Conservation (phyloP, 2,888 invertebrate species). For the Chamaedrilus cognettii region DNA sequence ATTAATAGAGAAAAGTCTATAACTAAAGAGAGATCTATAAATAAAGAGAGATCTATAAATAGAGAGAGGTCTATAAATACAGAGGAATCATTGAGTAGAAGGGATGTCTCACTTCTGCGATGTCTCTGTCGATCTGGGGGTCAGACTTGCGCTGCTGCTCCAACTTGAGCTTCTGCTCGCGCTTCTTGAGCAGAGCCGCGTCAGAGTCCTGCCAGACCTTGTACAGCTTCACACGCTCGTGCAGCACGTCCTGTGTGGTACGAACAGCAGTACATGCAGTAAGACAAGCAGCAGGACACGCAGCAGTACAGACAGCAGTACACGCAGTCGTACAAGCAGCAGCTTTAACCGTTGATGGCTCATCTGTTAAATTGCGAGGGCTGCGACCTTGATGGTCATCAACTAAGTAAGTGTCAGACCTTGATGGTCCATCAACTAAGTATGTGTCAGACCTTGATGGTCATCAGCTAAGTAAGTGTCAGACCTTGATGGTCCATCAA, state of each 20-base stretch:
- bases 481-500: no score
- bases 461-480: no score
- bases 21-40: background rate
- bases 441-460: no score
- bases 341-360: no score
- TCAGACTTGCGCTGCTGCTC: slow-evolving; percentile 89
- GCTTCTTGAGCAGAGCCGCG: slow-evolving; percentile 90
- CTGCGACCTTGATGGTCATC: no score
- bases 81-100: background rate
- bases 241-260: slow-evolving; percentile 72
- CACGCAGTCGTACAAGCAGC: no score
- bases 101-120: slow-evolving; percentile 73
- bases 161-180: slow-evolving; percentile 90
- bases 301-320: no score
- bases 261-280: no score
- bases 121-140: slow-evolving; percentile 85
- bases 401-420: slow-evolving; percentile 62
- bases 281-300: no score
- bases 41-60: background rate
- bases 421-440: no score
- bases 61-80: background rate
- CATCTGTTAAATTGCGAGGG: no score
- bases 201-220: slow-evolving; percentile 99
- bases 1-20: no score
- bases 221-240: slow-evolving; percentile 79